Evolutionary conservation across 1,140 invertebrate genomes (phyloP), one percentile per base, ranked within the genome.

Genomic region (Trachymyrmex septentrionalis): DNA sequence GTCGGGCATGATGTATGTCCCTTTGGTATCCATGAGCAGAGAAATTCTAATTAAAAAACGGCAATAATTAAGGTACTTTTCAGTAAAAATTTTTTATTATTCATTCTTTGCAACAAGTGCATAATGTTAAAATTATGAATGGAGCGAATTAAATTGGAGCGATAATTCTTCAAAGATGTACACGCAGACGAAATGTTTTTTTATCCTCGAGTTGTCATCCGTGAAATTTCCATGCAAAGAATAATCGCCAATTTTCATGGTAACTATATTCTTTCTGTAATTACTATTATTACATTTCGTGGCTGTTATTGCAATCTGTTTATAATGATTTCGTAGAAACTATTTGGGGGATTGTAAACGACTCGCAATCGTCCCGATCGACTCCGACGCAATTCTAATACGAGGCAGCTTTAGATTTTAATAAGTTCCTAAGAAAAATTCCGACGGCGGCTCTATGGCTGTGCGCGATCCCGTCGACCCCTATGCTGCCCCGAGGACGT

Each of bases 401-500:
- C 73, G 80, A 73, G 69, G 67, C 34, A 73, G 38, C 34, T 34
- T 72, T 30, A 59, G 53, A 73, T 82, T 61, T 82, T 82, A 82
- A 82, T 82, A 82, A 73, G 69, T 82, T 82, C 80, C 55, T 73
- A 72, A 59, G 80, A 82, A 82, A 82, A 82, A 82, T 82, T 82
- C 80, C 80, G 19, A 61, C 53, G 66, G 55, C 63, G 59, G 57
- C 67, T 72, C 67, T 81, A 69, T 16, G 50, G 78, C 16, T 48
- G 61, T 38, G 78, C 78, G 67, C 67, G 67, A 61, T 61, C 55
- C 53, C 61, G 61, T 57, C 87, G 87, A 84, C 86, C 86, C 86
- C 89, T 84, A 24, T 7, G 66, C 88, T 89, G 92, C 92, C 94
- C 89, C 87, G 86, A 93, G 93, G 93, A 92, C 86, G 91, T 94